Evolutionary conservation across 2,888 invertebrate species (phyloP).

Genomic region (Archaeoteleia sp.): DNA sequence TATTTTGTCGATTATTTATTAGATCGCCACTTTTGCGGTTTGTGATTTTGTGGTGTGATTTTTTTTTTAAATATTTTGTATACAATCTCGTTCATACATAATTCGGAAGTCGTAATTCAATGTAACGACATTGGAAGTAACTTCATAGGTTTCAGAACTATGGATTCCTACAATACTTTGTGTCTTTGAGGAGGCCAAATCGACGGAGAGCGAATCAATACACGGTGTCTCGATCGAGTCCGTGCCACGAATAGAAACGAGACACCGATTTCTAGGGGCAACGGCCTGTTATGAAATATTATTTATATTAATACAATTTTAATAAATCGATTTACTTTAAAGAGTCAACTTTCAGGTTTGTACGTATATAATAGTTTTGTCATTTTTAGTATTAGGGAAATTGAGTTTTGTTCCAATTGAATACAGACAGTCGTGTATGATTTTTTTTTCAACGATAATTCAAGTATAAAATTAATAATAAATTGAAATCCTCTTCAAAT

Average conservation of each 20-base stretch:
- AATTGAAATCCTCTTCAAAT: too few species aligned
- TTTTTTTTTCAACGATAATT: too few species aligned
- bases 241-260: conserved; percentile 57
- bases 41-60: conserved; percentile 3
- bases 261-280: conserved; percentile 42
- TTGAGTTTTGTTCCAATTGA: too few species aligned
- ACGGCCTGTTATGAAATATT: conserved; percentile 14
- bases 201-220: conserved; percentile 61
- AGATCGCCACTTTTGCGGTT: too few species aligned
- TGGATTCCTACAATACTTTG: conserved; percentile 39
- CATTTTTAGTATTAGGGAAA: too few species aligned
- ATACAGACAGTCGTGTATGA: too few species aligned
- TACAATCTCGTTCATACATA: conserved; percentile 4
- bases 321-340: too few species aligned
- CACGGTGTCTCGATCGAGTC: conserved; percentile 56
- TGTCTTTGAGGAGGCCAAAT: conserved; percentile 36
- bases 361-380: too few species aligned
- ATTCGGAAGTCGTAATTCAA: conserved; percentile 26
- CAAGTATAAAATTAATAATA: too few species aligned
- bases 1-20: neutral
- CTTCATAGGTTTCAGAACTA: conserved; percentile 46
- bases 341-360: too few species aligned
- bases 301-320: too few species aligned
- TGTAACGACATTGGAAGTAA: conserved; percentile 21
- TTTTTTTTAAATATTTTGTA: neutral